phyloP scores from a whole-genome alignment of 2,797 vertebrate species.

The Propithecus deckenii region DNA sequence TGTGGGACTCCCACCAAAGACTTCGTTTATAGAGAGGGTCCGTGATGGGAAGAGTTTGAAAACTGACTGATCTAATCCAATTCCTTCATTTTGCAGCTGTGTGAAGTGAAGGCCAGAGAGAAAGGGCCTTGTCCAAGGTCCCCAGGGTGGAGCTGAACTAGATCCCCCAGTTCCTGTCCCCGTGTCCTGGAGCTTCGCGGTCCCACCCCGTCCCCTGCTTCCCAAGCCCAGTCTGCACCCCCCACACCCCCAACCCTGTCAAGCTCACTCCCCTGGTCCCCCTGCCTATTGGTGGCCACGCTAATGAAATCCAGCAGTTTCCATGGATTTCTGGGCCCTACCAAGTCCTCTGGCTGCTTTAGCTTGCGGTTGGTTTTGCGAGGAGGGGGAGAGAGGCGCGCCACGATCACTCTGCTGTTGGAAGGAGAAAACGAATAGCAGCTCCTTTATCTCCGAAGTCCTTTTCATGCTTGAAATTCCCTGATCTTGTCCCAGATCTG shows the following conservation, averaged over 20 bases:
- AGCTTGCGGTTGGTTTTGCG: background rate
- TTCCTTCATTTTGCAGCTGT: background rate
- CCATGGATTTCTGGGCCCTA: background rate
- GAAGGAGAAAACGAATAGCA: background rate
- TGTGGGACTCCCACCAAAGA: background rate
- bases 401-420: background rate
- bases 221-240: background rate
- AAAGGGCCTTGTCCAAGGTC: background rate
- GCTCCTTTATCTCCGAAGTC: background rate
- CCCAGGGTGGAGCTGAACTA: background rate
- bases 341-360: background rate
- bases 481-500: background rate
- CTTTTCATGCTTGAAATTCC: background rate
- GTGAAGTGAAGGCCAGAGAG: background rate
- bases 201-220: background rate
- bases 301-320: background rate
- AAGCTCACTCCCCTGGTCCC: rapidly evolving
- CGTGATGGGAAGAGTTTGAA: background rate
- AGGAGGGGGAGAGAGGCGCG: background rate
- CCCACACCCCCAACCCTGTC: rapidly evolving
- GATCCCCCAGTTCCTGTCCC: background rate
- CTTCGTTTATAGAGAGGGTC: background rate
- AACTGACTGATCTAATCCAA: background rate
- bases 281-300: background rate
- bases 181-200: rapidly evolving